Percentiles rank a stretch among this genome's conserved stretches.
These are phyloP conservation scores for Sebastolobus altivelis DNA, from an alignment of 2,797 vertebrate genomes.

Conservation along the genomic window DNA sequence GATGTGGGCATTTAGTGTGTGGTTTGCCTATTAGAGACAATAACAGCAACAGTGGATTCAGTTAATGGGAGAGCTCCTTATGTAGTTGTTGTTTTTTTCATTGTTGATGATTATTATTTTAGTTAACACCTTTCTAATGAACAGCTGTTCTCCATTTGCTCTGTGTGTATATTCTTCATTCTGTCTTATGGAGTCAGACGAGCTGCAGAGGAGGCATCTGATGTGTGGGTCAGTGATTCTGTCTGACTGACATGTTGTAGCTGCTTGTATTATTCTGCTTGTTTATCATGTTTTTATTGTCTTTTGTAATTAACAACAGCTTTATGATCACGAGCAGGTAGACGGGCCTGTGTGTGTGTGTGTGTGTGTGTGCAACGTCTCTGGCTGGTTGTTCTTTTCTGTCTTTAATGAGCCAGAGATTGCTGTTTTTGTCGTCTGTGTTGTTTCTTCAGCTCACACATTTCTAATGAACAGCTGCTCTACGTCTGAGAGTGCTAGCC, in stretches of 20 bases:
- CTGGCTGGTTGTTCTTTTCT: constrained; percentile 63
- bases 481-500: constrained; percentile 30
- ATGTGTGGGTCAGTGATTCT: constrained; percentile 67
- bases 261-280: constrained; percentile 46
- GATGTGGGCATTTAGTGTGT: constrained; percentile 1
- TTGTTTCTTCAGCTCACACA: constrained; percentile 70
- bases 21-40: constrained; percentile 33
- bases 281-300: constrained; percentile 67
- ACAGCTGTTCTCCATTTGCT: constrained; percentile 64
- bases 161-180: constrained; percentile 17
- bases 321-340: constrained; percentile 52
- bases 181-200: background rate
- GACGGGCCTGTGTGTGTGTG: background rate
- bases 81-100: constrained; percentile 45
- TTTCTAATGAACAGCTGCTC: constrained; percentile 80
- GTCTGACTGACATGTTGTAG: constrained; percentile 53
- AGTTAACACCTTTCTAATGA: constrained; percentile 73
- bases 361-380: background rate
- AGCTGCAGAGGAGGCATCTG: constrained; percentile 30
- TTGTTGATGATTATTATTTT: constrained; percentile 69
- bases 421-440: constrained; percentile 59
- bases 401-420: constrained; percentile 66
- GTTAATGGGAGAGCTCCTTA: constrained; percentile 40
- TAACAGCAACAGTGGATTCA: constrained; percentile 31
- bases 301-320: constrained; percentile 66